Evolutionary conservation across 2,888 invertebrate genomes (phyloP).

Genomic region (Amblyteles armatorius): DNA sequence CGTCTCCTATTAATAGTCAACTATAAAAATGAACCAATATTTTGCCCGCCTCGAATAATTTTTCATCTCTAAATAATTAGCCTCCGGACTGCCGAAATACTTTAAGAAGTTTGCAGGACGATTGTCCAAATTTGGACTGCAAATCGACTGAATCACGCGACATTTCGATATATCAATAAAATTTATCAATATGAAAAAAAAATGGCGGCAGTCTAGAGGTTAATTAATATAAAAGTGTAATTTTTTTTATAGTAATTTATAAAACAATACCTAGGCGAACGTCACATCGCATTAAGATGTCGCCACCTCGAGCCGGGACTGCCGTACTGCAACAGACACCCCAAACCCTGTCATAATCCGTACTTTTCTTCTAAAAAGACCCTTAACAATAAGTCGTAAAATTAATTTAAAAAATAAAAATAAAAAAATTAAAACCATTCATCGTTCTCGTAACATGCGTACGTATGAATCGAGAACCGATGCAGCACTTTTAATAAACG

Average conservation of each 20-base stretch:
- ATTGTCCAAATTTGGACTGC: background rate
- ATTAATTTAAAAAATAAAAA: constrained; percentile 11
- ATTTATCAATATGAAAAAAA: background rate
- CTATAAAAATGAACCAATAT: background rate
- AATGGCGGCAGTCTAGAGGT: background rate
- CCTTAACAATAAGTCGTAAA: constrained; percentile 17
- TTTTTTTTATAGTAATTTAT: constrained; percentile 44
- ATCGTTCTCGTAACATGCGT: constrained; percentile 52
- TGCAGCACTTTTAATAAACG: constrained; percentile 61
- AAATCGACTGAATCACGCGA: background rate
- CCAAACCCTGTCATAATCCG: constrained; percentile 79
- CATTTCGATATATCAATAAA: background rate
- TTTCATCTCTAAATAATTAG: background rate
- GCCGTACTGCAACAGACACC: constrained; percentile 93
- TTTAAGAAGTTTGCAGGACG: background rate
- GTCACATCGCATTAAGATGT: constrained; percentile 89
- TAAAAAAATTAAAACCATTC: constrained; percentile 30
- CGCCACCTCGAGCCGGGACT: constrained; percentile 95
- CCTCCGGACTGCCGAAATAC: background rate
- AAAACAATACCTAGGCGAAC: constrained; percentile 82
- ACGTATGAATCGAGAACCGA: constrained; percentile 63
- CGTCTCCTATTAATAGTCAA: background rate
- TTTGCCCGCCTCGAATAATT: background rate
- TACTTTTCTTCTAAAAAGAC: constrained; percentile 56
- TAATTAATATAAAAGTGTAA: background rate